phyloP scores from a whole-genome alignment of 2,888 invertebrate genomes.

The Stenchaetothrips biformis region DNA sequence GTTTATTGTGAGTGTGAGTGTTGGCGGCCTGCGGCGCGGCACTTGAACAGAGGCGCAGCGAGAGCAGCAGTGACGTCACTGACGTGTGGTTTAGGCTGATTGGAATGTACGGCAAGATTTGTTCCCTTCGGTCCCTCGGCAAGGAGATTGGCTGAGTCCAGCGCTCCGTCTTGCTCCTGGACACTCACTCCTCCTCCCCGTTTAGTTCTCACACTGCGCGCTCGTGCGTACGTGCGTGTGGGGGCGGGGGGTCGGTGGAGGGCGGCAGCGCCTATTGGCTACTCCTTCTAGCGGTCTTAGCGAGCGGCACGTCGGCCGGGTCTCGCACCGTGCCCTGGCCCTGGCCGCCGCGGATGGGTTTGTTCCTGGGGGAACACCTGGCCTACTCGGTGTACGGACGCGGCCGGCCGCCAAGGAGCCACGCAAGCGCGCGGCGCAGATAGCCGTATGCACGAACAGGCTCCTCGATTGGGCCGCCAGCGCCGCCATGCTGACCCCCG shows the following conservation, averaged over 20 bases:
- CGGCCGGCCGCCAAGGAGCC: no score
- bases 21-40: no score
- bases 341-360: no score
- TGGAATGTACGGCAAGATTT: slow-evolving; percentile 23
- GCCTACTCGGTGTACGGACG: no score
- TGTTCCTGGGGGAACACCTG: no score
- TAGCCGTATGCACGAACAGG: no score
- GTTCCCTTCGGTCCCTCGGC: background rate
- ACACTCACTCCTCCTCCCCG: background rate
- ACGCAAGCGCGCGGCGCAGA: no score
- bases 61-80: no score
- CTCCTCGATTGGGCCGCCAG: no score
- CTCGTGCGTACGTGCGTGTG: background rate
- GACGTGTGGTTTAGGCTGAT: slow-evolving; percentile 24
- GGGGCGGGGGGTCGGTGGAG: background rate
- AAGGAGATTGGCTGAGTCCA: slow-evolving; percentile 2
- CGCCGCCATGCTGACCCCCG: no score
- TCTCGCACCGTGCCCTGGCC: no score
- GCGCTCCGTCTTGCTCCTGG: background rate
- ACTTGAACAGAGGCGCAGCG: no score
- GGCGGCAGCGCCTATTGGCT: background rate
- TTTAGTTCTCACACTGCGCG: background rate
- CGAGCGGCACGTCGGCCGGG: background rate
- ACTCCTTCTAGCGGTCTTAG: background rate
- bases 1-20: background rate